Base-by-base conservation (phyloP, 2,113 vertebrate species). In the Odontesthes bonariensis region DNA sequence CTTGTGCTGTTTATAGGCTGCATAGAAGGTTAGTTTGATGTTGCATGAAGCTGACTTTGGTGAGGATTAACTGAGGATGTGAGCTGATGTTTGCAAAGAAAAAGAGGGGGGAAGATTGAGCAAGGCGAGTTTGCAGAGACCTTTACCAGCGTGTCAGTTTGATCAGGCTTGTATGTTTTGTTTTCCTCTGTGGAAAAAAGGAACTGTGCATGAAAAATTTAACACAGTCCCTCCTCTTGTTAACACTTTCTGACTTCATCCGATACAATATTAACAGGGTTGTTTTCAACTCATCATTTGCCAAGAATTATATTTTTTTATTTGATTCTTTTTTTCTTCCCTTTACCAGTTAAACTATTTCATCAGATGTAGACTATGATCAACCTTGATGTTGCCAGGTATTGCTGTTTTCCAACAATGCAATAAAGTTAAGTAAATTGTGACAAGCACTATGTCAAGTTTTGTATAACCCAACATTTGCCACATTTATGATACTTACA, bases 191-290 rank as follows among this genome's bases (percentile, higher is more conserved):
- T 70, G 62, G 32, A 69, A 70, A 76, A 74, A 78, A 53, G 69
- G 40, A 84, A 82, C 73, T 56, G 42, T 10, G 2, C 75, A 77
- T 92, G 57, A 89, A 88, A 92, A 57, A 90, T 89, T 86, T 0
- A 91, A 70, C 44, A 66, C 71, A 57, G 77, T 59, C 40, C 69
- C 23, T 83, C 60, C 68, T 81, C 86, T 86, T 63, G 69, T 82
- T 82, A 87, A 84, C 71, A 71, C 78, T 74, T 49, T 62, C 51
- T 75, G 82, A 77, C 81, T 83, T 55, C 35, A 35, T 67, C 46
- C 80, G 73, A 69, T 86, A 59, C 66, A 83, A 84, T 84, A 87
- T 86, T 84, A 82, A 89, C 47, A 6, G 22, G n/a, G 35, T 73
- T 84, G 75, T 84, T 89, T 87, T 66, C 60, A 73, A 62, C 51